Base-by-base conservation (phyloP, 2,888 invertebrate genomes). In the Cheilosia vulpina region DNA sequence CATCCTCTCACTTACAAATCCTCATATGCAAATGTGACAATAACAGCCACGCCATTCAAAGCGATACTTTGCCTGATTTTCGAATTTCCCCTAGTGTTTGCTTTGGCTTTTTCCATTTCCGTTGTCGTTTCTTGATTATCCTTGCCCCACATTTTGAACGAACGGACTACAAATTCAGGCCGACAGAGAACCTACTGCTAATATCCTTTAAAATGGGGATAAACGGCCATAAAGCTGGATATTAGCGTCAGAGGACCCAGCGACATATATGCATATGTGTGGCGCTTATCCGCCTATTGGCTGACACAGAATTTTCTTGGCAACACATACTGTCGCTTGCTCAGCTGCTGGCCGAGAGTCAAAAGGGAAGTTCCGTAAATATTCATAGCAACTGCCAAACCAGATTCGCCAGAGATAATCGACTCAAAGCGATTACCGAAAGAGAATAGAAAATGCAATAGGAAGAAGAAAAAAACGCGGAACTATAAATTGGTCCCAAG, bases 401-500 rank as follows among this genome's bases (percentile, higher is more conserved):
- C 43, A 38, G 43, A 57, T 60, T 50, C 53, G 53, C 13, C 2
- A 17, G 34, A 15, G 24, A 71, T 50, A 73, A 19, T 27, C 31
- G 38, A 52, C 58, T 45, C 19, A 27, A 38, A 45, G 19, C 6
- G 55, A 15, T 55, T 43, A 53, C 31, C 45, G 34, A 11, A 27
- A 45, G n/a, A 17, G 45, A n/a, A 17, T 13, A 21, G 17, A 24
- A 27, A 11, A 13, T 17, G 13, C 15, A 21, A 9, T 21, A 9
- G 47, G 13, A 47, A 34, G 3, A 15, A n/a, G 24, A 38, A n/a
- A 34, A 19, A 15, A 41, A 60, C 41, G 50, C 47, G 65, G 53
- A 62, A 72, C 66, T 62, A 79, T 52, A 41, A 78, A 78, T 68
- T 47, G 75, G 21, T 65, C 24, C 58, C 84, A 84, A 84, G 83